A percentile compares a stretch with the other conserved stretches of the same genome.
Conservation (phyloP, 2,113 vertebrate genomes). For the Cavia aperea region DNA sequence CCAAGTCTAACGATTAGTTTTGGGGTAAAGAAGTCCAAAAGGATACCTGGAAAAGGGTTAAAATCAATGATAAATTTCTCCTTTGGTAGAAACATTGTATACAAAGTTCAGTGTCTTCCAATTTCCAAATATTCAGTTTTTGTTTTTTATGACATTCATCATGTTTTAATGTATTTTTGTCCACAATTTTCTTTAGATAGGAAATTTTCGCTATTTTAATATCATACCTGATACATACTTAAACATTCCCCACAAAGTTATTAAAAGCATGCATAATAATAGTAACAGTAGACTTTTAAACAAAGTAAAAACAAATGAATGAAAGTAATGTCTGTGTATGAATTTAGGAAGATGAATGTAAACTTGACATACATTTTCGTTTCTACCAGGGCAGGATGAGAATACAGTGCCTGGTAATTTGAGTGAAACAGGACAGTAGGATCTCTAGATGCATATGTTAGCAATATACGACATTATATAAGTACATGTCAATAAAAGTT, state of each 20-base stretch:
- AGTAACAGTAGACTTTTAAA: not conserved
- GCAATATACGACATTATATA: not conserved
- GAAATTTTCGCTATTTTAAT: not conserved
- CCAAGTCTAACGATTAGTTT: not conserved
- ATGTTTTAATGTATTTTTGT: not conserved
- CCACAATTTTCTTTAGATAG: not conserved
- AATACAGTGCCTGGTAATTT: not conserved
- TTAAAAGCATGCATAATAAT: not conserved
- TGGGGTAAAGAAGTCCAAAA: not conserved
- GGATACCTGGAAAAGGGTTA: not conserved
- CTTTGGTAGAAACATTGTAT: not conserved
- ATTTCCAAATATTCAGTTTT: not conserved
- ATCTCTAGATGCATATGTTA: not conserved
- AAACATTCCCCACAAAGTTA: not conserved
- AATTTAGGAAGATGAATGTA: not conserved
- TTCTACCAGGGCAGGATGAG: not conserved
- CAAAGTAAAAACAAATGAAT: not conserved
- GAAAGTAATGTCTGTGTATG: not conserved
- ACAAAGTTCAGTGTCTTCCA: not conserved
- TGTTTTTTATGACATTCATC: not conserved
- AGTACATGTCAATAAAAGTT: not conserved
- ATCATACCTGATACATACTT: not conserved
- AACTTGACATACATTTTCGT: not conserved
- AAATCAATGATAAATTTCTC: not conserved
- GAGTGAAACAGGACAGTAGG: not conserved